Evolutionary conservation across 1,140 invertebrate genomes (phyloP).

Genomic region (Micrasema longulum): DNA sequence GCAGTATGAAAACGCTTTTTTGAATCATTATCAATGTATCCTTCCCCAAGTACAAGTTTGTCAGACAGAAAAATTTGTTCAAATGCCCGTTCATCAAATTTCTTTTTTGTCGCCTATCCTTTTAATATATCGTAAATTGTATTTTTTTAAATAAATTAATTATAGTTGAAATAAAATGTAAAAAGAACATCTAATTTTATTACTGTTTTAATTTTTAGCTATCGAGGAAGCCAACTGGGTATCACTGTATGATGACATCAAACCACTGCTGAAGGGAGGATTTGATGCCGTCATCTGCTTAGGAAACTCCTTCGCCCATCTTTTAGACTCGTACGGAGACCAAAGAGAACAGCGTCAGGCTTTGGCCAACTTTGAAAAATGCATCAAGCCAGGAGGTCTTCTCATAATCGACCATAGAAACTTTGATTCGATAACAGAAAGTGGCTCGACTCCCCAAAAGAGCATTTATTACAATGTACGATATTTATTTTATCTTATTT

Average conservation of each 20-base stretch:
- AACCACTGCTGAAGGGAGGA: constrained; percentile 69
- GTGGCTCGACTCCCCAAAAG: constrained; percentile 79
- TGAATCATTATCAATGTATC: too few relatives aligned
- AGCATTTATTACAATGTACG: constrained; percentile 91
- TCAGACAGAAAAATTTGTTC: background rate
- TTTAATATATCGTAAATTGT: background rate
- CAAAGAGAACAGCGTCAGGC: constrained; percentile 83
- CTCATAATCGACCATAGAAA: constrained; percentile 90
- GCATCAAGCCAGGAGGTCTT: constrained; percentile 86
- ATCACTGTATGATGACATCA: constrained; percentile 77
- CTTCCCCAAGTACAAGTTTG: too few relatives aligned
- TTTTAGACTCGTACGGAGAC: constrained; percentile 82
- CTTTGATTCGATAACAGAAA: constrained; percentile 80
- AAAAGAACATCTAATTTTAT: too few relatives aligned
- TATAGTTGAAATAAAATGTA: too few relatives aligned
- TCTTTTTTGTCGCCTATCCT: background rate
- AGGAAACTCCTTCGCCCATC: constrained; percentile 91
- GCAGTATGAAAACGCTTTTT: too few relatives aligned
- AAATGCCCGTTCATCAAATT: too few relatives aligned
- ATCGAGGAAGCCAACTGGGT: constrained; percentile 88
- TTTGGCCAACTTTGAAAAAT: constrained; percentile 81
- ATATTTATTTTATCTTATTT: background rate
- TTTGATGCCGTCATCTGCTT: constrained; percentile 89
- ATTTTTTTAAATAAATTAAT: too few relatives aligned
- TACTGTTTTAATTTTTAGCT: too few relatives aligned